These are phyloP conservation scores for Eumeta japonica DNA, from an alignment of 1,140 invertebrate species.

Conservation along the genomic window DNA sequence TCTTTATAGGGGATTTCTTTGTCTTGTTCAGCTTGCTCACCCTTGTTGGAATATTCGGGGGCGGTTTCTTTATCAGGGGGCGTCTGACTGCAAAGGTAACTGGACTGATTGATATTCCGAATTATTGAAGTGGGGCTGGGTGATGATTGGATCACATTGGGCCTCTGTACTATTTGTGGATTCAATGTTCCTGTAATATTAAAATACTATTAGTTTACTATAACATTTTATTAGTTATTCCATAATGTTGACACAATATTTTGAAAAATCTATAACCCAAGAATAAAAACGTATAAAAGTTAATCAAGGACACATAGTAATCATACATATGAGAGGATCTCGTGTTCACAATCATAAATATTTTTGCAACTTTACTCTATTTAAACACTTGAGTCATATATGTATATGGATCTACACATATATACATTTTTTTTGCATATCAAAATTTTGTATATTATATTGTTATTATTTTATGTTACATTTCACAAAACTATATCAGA, in stretches of 20 bases:
- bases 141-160: conserved; percentile 40
- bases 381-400: no score
- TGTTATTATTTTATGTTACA: no score
- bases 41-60: conserved; percentile 14
- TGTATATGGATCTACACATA: no score
- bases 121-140: conserved; percentile 51
- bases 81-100: conserved; percentile 39
- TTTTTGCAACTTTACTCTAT: no score
- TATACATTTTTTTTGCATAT: no score
- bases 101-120: conserved; percentile 46
- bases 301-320: neutral
- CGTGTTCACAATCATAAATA: no score
- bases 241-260: neutral
- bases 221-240: neutral
- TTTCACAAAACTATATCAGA: no score
- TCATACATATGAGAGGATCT: no score
- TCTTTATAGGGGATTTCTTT: conserved; percentile 26
- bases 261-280: no score
- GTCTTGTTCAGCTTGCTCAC: neutral
- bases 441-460: no score
- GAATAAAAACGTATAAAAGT: neutral
- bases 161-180: conserved; percentile 27
- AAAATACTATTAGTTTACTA: neutral
- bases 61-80: conserved; percentile 7
- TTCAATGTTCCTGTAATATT: conserved; percentile 34